Base-by-base conservation (phyloP, 2,888 invertebrate species). In the Oscheius sp. region DNA sequence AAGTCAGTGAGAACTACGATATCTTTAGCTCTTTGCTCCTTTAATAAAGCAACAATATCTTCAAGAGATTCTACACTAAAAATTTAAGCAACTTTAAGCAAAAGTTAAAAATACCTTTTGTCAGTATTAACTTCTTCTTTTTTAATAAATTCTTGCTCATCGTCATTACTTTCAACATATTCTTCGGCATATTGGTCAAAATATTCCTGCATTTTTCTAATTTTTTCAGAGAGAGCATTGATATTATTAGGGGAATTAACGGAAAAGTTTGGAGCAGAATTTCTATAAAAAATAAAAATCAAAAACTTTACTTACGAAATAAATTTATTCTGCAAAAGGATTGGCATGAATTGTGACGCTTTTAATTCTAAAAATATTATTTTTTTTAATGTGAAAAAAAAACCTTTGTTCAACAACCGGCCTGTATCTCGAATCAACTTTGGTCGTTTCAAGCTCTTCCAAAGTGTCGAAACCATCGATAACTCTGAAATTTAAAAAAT, bases 401-500 rank as follows among this genome's bases (percentile, higher is more conserved):
- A 25, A 77, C 77, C 91, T 91, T 31, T 92, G 92, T 86, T 96
- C 96, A 42, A 91, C 91, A 1, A 94, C 88, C 0, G 97, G 97
- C 81, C 91, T 91, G 87, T 91, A 95, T 89, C 96, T 97, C 3
- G 94, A 92, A 88, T 96, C 94, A 0, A 98, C 96, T 63, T 93
- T 91, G 73, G 94, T 89, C 87, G 95, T 96, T 88, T 98, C 98
- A 76, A 99, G 89, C 86, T 96, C 95, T 87, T 98, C 97, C 39
- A 99, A 89, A 0, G 93, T 92, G 87, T 97, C 96, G 87, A 95
- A 92, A 2, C 98, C 98, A 90, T 98, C 97, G 82, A 98, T 97
- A 0, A 97, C 92, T 86, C 96, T 96, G 29, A 55, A 57, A 3
- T 1, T 12, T n/a, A 42, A 34, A 46, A 64, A 33, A 42, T 29